Percentiles rank a stretch among this genome's conserved stretches.
These are phyloP conservation scores for Bubo scandiacus DNA, from an alignment of 2,113 vertebrate species.

Conservation along the genomic window DNA sequence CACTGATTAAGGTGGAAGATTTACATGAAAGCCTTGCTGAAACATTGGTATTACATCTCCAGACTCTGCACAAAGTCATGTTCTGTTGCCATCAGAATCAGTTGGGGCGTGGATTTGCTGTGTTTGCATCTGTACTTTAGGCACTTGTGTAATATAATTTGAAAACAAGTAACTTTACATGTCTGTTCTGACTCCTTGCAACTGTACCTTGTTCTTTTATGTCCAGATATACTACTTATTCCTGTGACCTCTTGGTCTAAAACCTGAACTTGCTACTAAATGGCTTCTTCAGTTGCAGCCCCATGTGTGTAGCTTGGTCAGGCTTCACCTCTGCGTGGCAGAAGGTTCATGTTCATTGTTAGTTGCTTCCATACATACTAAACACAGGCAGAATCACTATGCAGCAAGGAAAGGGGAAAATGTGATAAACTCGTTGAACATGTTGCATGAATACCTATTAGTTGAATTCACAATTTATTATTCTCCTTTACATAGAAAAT, in stretches of 20 bases:
- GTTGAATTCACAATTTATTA: not conserved
- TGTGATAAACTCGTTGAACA: not conserved
- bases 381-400: not conserved
- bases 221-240: not conserved
- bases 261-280: not conserved
- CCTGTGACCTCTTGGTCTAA: not conserved
- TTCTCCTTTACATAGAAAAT: not conserved
- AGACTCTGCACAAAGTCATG: not conserved
- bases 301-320: not conserved
- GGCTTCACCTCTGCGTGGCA: not conserved
- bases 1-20: not conserved
- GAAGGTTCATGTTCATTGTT: not conserved
- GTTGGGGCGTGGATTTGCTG: not conserved
- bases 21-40: not conserved
- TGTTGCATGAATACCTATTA: not conserved
- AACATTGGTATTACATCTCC: not conserved
- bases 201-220: not conserved
- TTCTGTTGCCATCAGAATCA: not conserved
- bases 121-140: not conserved
- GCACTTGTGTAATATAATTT: not conserved
- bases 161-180: not conserved
- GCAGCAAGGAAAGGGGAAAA: slow-evolving; percentile 2
- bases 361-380: not conserved
- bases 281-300: not conserved
- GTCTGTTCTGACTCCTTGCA: not conserved